Evolutionary conservation across 92 coral and sea anemone genomes (phyloP).

Genomic region (Parazoanthus darwini): DNA sequence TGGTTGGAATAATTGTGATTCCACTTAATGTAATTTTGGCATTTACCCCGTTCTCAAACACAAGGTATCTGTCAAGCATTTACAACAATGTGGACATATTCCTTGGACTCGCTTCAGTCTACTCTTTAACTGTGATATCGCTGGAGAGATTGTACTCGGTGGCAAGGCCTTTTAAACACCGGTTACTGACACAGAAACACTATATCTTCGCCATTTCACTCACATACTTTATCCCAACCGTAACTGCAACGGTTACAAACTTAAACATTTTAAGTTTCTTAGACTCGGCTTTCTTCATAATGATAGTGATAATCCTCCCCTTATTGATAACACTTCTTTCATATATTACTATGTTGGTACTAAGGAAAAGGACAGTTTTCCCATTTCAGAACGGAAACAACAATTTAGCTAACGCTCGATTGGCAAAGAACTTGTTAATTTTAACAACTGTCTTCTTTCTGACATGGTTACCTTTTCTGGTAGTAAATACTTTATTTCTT

Average conservation of each 20-base stretch:
- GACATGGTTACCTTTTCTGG: background rate
- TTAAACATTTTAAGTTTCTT: background rate
- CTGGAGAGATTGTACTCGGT: constrained; percentile 6
- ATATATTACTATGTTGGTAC: background rate
- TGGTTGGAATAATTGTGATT: background rate
- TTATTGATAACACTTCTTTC: background rate
- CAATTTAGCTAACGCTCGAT: background rate
- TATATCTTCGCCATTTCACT: background rate
- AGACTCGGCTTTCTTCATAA: background rate
- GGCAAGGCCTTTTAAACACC: background rate
- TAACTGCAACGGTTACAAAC: background rate
- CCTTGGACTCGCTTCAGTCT: background rate
- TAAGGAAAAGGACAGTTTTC: background rate
- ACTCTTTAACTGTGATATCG: background rate
- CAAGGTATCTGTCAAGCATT: background rate
- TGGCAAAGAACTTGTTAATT: background rate
- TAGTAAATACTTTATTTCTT: background rate
- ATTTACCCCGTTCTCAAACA: background rate
- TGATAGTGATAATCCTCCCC: background rate
- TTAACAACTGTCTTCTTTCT: background rate
- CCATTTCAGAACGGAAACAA: background rate
- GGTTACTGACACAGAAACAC: background rate
- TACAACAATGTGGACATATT: background rate
- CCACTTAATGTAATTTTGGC: background rate
- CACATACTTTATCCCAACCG: background rate